Evolutionary conservation across 2,797 vertebrate species (phyloP), one percentile per base, ranked within the genome.

Genomic region (Erithacus rubecula): DNA sequence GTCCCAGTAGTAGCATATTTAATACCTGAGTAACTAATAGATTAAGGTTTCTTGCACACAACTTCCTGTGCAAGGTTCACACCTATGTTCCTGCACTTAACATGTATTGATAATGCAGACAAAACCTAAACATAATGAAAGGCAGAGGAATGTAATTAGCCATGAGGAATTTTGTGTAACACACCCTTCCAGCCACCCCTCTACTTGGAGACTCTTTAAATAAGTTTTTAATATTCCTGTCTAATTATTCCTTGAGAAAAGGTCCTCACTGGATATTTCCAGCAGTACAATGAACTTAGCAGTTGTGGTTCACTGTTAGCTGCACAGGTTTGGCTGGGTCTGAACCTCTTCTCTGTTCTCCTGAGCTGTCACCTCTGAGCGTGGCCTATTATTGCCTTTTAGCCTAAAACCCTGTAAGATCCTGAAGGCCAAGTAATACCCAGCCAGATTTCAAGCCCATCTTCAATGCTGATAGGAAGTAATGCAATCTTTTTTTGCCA

Each of bases 401-500:
- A 83, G 76, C 76, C 53, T 93, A 90, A 96, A 94, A 83, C 19
- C 15, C 49, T 90, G 4, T 93, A 76, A 95, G 27, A 85, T 65
- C 72, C 62, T 83, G 82, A 81, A 76, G 69, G 69, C 39, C 56
- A 69, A 47, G 76, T 86, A 83, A 72, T 51, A 94, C 79, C 58
- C 69, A 81, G 64, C 22, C 72, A 88, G 76, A 90, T 65, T 93
- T 91, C 72, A 94, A 78, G 43, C 36, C 53, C 76, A 27, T 86
- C 53, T 93, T 86, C 72, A 69, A 8, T 90, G 43, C 55, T 86
- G 69, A 78, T 88, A 86, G 85, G 77, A 94, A 94, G 59, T 95
- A 96, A 96, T 95, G 49, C 77, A 83, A 37, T 93, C 63, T 30
- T 59, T 89, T 84, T 87, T 90, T 93, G 70, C 87, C 72, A 69